Evolutionary conservation across 2,113 vertebrate genomes (phyloP).

Genomic region (Corvus moneduloides): DNA sequence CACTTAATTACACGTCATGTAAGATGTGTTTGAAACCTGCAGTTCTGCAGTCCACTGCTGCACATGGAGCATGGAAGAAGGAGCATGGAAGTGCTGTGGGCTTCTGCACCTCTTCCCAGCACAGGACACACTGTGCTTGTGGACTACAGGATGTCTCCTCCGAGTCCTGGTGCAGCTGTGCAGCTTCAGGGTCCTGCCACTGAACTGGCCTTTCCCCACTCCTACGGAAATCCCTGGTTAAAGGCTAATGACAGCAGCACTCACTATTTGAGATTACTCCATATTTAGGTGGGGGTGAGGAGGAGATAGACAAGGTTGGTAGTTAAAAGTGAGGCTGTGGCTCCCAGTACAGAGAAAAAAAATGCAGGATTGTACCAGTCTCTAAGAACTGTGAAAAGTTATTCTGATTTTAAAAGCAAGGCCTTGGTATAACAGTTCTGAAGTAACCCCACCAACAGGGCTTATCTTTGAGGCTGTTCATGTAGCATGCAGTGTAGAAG

Average conservation of each 20-base stretch:
- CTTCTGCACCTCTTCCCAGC: background rate
- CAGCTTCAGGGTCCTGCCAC: background rate
- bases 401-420: background rate
- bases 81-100: background rate
- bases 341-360: background rate
- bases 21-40: background rate
- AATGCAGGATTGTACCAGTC: background rate
- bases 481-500: accelerated
- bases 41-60: background rate
- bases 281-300: background rate
- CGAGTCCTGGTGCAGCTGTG: background rate
- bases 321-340: background rate
- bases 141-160: background rate
- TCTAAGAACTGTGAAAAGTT: background rate
- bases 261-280: background rate
- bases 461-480: background rate
- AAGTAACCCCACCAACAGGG: background rate
- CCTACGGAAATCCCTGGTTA: background rate
- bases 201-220: background rate
- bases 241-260: background rate
- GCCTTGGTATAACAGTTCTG: background rate
- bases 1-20: background rate
- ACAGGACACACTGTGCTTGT: background rate
- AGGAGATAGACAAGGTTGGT: background rate
- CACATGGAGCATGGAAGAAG: background rate